phyloP scores from a whole-genome alignment of 2,113 vertebrate species.

The Nesoenas mayeri region DNA sequence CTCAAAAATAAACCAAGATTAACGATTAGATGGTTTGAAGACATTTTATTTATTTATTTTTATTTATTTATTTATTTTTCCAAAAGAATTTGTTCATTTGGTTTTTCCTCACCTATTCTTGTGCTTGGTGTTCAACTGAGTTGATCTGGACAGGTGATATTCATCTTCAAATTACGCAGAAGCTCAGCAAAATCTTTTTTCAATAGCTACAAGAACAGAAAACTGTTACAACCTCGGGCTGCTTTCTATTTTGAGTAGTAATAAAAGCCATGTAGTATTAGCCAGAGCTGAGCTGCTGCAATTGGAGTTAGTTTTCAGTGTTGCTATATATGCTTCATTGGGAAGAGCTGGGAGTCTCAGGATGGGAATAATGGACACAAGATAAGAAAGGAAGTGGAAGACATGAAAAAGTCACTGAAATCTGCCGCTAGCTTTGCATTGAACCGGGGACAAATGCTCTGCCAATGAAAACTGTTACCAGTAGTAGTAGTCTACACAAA shows the following conservation, averaged over 20 bases:
- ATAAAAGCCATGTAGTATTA: not conserved
- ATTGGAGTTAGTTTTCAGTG: not conserved
- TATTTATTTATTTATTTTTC: no score
- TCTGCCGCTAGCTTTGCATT: slow-evolving; percentile 14
- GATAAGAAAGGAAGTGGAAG: not conserved
- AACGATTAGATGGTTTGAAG: not conserved
- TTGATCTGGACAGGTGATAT: not conserved
- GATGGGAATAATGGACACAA: not conserved
- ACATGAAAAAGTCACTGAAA: not conserved
- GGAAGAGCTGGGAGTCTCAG: not conserved
- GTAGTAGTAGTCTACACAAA: slow-evolving; percentile 13
- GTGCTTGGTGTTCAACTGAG: not conserved
- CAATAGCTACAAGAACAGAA: not conserved
- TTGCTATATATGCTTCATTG: not conserved
- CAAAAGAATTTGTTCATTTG: not conserved
- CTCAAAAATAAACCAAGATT: not conserved
- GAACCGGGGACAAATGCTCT: slow-evolving; percentile 25
- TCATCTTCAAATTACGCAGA: not conserved
- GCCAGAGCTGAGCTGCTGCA: not conserved
- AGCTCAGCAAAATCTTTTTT: not conserved
- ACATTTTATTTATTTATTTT: not conserved
- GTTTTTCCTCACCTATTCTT: not conserved
- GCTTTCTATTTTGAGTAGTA: not conserved
- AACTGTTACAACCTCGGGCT: not conserved
- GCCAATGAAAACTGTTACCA: slow-evolving; percentile 39